Evolutionary conservation across 2,113 vertebrate genomes (phyloP).

Genomic region (Synchiropus splendidus): DNA sequence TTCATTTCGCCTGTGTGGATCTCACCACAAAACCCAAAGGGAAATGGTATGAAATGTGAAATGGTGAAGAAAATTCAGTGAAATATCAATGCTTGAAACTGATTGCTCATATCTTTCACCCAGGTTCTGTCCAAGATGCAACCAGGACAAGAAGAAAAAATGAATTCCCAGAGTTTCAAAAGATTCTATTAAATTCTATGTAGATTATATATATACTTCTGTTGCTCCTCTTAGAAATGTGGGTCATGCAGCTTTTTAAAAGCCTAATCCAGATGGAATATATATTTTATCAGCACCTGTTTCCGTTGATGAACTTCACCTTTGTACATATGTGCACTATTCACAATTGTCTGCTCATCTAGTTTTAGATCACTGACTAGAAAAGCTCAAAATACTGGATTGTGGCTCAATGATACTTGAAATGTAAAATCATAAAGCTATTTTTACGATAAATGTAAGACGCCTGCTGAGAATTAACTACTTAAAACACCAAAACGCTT

Average conservation of each 20-base stretch:
- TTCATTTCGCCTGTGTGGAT: conserved; percentile 97
- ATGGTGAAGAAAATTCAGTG: not conserved
- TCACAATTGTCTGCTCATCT: not conserved
- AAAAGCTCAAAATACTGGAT: conserved; percentile 33
- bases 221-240: conserved; percentile 15
- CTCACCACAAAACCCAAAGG: conserved; percentile 98
- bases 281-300: too few relatives aligned
- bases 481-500: conserved; percentile 27
- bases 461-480: conserved; percentile 57
- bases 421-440: conserved; percentile 40
- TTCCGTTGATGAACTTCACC: too few relatives aligned
- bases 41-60: conserved; percentile 90
- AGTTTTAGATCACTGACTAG: not conserved
- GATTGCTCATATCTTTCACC: not conserved
- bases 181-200: conserved; percentile 34
- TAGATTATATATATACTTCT: conserved; percentile 27
- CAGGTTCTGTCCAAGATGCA: conserved; percentile 95
- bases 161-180: conserved; percentile 43
- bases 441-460: conserved; percentile 42
- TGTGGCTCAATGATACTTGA: conserved; percentile 54
- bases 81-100: too few relatives aligned
- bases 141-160: conserved; percentile 93
- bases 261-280: conserved; percentile 26
- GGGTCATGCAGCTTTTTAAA: conserved; percentile 39
- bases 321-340: not conserved